A percentile compares a stretch with the other conserved stretches of the same genome.
Conservation (phyloP, 2,888 invertebrate genomes). For the Celastrina argiolus region DNA sequence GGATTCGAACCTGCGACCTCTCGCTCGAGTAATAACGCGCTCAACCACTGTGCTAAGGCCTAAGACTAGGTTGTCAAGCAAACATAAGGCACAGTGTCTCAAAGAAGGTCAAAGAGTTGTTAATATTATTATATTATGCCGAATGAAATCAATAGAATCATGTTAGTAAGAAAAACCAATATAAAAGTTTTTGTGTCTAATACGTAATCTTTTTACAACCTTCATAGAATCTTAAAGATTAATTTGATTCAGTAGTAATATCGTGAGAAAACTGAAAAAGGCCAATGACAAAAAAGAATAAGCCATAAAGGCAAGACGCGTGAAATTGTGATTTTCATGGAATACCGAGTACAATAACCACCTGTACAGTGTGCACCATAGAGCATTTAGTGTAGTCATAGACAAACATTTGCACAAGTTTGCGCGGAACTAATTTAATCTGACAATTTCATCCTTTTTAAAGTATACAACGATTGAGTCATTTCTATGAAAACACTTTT, state of each 20-base stretch:
- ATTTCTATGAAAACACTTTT: constrained; percentile 10
- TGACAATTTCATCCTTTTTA: constrained; percentile 20
- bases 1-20: no score
- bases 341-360: constrained; percentile 31
- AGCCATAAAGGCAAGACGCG: constrained; percentile 28
- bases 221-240: background rate
- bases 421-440: constrained; percentile 22
- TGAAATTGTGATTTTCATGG: constrained; percentile 55
- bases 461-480: constrained; percentile 7
- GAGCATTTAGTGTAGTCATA: background rate
- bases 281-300: background rate
- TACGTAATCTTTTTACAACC: no score
- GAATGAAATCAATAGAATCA: no score
- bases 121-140: no score
- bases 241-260: background rate
- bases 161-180: no score
- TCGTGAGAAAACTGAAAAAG: constrained; percentile 3
- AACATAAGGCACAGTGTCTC: no score
- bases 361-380: constrained; percentile 25
- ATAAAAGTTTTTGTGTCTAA: no score
- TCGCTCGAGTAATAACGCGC: no score
- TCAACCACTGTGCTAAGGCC: no score
- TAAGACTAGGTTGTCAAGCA: no score
- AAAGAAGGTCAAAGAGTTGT: no score
- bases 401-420: constrained; percentile 1